Evolutionary conservation across 2,888 invertebrate genomes (phyloP), one percentile per base, ranked within the genome.

Genomic region (Geophilus truncorum): DNA sequence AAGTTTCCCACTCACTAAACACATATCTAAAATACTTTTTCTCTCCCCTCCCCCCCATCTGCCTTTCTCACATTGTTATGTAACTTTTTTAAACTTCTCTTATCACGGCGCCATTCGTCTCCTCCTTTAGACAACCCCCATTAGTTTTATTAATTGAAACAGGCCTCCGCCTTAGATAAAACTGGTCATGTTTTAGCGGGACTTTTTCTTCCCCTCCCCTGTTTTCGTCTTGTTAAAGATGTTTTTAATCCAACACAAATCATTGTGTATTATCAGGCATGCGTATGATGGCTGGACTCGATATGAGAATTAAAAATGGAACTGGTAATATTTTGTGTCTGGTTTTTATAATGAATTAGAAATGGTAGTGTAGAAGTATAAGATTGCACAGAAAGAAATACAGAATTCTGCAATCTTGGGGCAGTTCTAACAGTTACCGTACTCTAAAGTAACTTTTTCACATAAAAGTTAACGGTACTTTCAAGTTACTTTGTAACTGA

Each of bases 61-160:
- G 6, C 15, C 12, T 70, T 70, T 70, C 70, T 25, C 70, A 70
- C 70, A 70, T 70, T 70, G 70, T 70, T 70, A n/a, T 62, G 21
- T 28, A 23, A 28, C n/a, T 70, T 70, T 70, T 70, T 25, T 70
- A 4, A 10, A 7, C 21, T 51, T 25, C 0, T 70, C 12, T 70
- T 70, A 70, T 70, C 28, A 70, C 28, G 70, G 70, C 70, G 70
- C 70, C 70, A 70, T 70, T 70, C 70, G 70, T 70, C 70, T 70
- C 70, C 70, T 25, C 28, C 70, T 70, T 70, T 70, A 70, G 70
- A 70, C 70, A 70, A 70, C 70, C 70, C 70, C 70, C 70, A 70
- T 70, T 70, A 70, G 70, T 70, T 70, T 70, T 70, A 70, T 70
- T 70, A 70, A 70, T 70, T 70, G 70, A 70, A 70, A 70, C 70